A percentile compares a stretch with the other conserved stretches of the same genome.
phyloP scores from a whole-genome alignment of 64 coral and sea anemone species.

The Montipora sp. region DNA sequence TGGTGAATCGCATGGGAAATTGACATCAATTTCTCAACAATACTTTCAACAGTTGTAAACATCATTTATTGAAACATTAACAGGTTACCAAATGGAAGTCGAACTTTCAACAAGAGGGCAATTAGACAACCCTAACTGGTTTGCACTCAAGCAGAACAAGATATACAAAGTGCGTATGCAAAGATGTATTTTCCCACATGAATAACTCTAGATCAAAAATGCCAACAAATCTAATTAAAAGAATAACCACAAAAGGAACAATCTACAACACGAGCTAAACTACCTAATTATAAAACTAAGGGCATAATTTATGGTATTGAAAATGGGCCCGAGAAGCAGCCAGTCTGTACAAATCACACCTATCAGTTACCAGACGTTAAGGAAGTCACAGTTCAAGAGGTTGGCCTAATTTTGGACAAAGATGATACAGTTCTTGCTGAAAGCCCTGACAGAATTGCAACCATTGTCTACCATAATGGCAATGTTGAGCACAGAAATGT shows the following conservation, averaged over 20 bases:
- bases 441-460: no score
- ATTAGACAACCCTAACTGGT: background rate
- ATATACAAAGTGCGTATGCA: background rate
- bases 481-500: no score
- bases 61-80: background rate
- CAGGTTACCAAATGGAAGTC: background rate
- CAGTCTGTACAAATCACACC: no score
- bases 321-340: no score
- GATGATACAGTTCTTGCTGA: no score
- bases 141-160: background rate
- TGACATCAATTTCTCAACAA: background rate
- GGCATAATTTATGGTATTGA: background rate
- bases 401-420: no score
- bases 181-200: background rate
- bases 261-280: background rate
- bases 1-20: background rate
- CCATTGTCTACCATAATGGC: no score
- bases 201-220: background rate
- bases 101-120: background rate
- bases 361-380: no score
- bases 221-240: background rate
- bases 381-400: no score
- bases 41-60: background rate
- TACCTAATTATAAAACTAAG: background rate
- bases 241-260: background rate